These are phyloP conservation scores for human DNA, from an alignment of 2,113 vertebrate species.

Conservation along the genomic window DNA sequence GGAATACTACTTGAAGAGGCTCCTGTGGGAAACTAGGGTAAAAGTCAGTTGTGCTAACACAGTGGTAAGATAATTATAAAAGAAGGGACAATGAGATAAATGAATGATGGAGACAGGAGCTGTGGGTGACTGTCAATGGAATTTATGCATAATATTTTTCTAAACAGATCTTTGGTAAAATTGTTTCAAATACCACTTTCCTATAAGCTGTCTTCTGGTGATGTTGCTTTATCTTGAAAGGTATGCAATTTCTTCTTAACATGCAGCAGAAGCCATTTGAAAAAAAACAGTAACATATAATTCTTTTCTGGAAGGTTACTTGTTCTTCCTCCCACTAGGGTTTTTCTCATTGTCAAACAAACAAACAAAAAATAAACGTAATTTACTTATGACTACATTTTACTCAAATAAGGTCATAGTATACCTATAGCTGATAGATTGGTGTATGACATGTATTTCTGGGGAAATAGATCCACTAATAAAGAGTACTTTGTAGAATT, in stretches of 20 bases:
- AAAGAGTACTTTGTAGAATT: background rate
- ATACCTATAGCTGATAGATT: background rate
- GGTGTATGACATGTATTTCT: background rate
- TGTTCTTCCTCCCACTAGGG: background rate
- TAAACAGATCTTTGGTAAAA: background rate
- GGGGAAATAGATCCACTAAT: background rate
- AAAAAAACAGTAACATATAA: background rate
- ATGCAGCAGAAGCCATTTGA: background rate
- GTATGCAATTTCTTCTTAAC: background rate
- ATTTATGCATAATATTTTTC: background rate
- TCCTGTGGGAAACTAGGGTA: background rate
- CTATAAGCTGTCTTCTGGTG: background rate
- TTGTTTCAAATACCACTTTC: background rate
- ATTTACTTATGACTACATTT: background rate
- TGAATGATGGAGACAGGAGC: background rate
- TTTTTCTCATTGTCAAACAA: background rate
- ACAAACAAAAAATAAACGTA: background rate
- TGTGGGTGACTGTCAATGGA: background rate
- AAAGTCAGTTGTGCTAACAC: background rate
- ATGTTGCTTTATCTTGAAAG: background rate
- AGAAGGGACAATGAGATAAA: background rate
- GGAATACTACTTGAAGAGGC: background rate
- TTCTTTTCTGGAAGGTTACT: background rate
- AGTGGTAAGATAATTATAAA: background rate
- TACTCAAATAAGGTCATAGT: background rate